phyloP scores from a whole-genome alignment of 2,113 vertebrate species.

The Ivindomyrus marchei region DNA sequence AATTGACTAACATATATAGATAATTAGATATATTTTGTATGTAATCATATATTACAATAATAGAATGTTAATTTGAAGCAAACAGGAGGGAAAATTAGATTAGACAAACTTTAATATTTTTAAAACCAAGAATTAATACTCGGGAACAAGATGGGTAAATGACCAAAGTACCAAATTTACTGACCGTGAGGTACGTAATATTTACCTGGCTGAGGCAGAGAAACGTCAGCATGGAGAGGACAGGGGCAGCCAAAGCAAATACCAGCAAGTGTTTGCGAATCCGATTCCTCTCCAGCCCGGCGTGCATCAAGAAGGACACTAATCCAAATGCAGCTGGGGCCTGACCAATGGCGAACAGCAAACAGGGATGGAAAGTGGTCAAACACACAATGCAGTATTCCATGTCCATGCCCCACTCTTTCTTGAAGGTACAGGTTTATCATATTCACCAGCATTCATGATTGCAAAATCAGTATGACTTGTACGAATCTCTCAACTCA shows the following conservation, averaged over 20 bases:
- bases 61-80: background rate
- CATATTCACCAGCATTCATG: background rate
- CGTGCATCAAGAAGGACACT: constrained; percentile 97
- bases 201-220: constrained; percentile 90
- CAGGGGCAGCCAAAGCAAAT: constrained; percentile 87
- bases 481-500: background rate
- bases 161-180: background rate
- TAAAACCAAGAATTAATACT: background rate
- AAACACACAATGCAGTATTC: background rate
- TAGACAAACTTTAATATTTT: background rate
- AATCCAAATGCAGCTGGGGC: constrained; percentile 95
- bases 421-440: background rate
- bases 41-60: background rate
- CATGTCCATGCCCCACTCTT: background rate
- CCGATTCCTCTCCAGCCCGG: constrained; percentile 91
- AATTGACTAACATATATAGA: background rate
- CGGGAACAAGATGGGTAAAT: background rate
- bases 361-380: background rate
- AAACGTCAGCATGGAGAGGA: constrained; percentile 88
- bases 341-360: constrained; percentile 45
- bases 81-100: background rate
- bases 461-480: background rate
- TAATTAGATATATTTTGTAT: background rate
- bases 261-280: constrained; percentile 95
- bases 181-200: background rate